Conservation (phyloP, 2,888 invertebrate species). For the Drosophila mercatorum region DNA sequence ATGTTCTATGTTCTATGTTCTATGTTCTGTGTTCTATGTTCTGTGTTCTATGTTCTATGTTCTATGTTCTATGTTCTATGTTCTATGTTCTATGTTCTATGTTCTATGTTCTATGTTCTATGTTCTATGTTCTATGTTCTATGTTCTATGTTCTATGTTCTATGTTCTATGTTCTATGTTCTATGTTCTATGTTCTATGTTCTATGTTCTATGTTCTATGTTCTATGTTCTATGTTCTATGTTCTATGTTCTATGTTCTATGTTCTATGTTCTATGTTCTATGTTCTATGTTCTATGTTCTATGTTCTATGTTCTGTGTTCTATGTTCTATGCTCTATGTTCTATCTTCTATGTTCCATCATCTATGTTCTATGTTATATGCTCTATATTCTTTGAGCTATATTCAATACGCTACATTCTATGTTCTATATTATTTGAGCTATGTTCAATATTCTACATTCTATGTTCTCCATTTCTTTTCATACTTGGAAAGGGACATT, state of each 20-base stretch:
- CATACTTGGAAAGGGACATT: not conserved
- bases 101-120: conserved; percentile 5
- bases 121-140: conserved; percentile 6
- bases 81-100: conserved; percentile 1
- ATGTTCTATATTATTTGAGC: not conserved
- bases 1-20: not conserved
- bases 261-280: conserved; percentile 1
- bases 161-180: conserved; percentile 5
- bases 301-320: not conserved
- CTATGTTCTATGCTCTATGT: not conserved
- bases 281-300: not conserved
- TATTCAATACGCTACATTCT: not conserved
- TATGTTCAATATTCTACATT: not conserved
- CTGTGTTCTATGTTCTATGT: not conserved
- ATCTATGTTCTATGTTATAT: not conserved
- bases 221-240: conserved; percentile 1
- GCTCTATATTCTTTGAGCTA: not conserved
- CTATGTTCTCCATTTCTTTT: not conserved
- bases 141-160: conserved; percentile 1
- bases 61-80: not conserved
- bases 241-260: conserved; percentile 1
- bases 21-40: not conserved
- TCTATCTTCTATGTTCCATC: not conserved
- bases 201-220: not conserved
- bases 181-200: not conserved